Base-by-base conservation (phyloP, 2,888 invertebrate species). In the Amaurobius ferox region DNA sequence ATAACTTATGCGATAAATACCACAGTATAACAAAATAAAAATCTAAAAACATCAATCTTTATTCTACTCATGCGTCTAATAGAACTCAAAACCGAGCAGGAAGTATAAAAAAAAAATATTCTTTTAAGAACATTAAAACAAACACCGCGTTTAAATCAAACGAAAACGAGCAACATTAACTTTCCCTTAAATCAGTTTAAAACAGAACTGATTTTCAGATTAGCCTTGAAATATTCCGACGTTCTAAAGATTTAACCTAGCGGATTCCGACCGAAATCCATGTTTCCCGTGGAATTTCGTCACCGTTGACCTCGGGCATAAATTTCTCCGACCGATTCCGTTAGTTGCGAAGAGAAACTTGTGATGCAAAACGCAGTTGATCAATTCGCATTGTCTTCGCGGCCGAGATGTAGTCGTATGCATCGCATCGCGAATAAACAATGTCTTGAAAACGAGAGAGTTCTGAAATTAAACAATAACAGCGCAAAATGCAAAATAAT, bases 281-380 rank as follows among this genome's bases (percentile, higher is more conserved):
- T 44, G 6, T 16, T 13, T 44, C 11, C 2, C 44, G 9, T 2
- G 44, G 44, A 44, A 44, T 44, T 44, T 44, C 44, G 16, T 55
- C 55, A 55, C 5, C 55, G 23, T 5, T 55, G 55, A 55, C 55
- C 55, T 55, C 55, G 55, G 55, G 55, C 55, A 55, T 55, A 55
- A 55, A 55, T 55, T 55, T 55, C 19, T 16, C 55, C n/a, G n/a
- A n/a, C n/a, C n/a, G n/a, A n/a, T n/a, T n/a, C n/a, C 23, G 19
- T 23, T 6, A 23, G 19, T 1, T 0, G 11, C 1, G 11, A 2
- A 23, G 55, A 23, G 23, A 55, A 55, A 23, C 23, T 23, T 11
- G 23, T 16, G 23, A 55, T n/a, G 23, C 19, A 55, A 55, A 55
- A 19, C 23, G 55, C 16, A 6, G 55, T 55, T 11, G 5, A 55